A percentile compares a stretch with the other conserved stretches of the same genome.
phyloP scores from a whole-genome alignment of 2,113 vertebrate species.

The Tympanuchus pallidicinctus region DNA sequence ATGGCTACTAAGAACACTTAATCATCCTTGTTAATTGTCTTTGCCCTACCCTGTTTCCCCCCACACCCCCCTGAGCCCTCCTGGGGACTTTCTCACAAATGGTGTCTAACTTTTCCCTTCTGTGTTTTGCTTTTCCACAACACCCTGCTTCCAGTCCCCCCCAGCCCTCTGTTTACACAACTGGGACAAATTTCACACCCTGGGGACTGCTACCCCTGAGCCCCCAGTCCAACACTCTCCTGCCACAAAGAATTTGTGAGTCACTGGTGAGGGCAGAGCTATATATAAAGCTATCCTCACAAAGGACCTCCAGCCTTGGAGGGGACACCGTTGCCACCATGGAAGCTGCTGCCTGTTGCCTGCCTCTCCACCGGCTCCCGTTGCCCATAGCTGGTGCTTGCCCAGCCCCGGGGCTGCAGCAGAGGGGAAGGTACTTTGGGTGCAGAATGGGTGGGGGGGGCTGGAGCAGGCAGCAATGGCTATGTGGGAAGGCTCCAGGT shows the following conservation, averaged over 20 bases:
- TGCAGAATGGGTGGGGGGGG: background rate
- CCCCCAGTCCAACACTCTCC: background rate
- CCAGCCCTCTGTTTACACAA: conserved; percentile 81
- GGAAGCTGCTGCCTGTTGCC: background rate
- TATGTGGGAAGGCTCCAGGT: background rate
- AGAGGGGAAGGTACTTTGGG: conserved; percentile 46
- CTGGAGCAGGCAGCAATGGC: no score
- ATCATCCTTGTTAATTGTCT: conserved; percentile 66
- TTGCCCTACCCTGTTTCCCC: conserved; percentile 15
- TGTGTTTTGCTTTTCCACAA: conserved; percentile 81
- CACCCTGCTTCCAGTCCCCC: conserved; percentile 64
- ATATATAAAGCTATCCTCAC: conserved; percentile 72
- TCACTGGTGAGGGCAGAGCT: conserved; percentile 26
- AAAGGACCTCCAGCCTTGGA: background rate
- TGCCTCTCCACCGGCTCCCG: background rate
- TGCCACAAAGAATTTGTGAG: conserved; percentile 54
- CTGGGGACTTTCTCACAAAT: conserved; percentile 81
- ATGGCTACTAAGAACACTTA: conserved; percentile 21
- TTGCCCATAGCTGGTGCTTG: background rate
- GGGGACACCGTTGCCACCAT: background rate
- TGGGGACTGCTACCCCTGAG: background rate
- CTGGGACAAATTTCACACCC: conserved; percentile 81
- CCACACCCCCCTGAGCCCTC: conserved; percentile 1
- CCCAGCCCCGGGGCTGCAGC: background rate
- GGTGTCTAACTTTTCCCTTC: conserved; percentile 84